Evolutionary conservation across 92 coral and sea anemone species (phyloP), one percentile per base, ranked within the genome.

Genomic region (Meandrina meandrites): DNA sequence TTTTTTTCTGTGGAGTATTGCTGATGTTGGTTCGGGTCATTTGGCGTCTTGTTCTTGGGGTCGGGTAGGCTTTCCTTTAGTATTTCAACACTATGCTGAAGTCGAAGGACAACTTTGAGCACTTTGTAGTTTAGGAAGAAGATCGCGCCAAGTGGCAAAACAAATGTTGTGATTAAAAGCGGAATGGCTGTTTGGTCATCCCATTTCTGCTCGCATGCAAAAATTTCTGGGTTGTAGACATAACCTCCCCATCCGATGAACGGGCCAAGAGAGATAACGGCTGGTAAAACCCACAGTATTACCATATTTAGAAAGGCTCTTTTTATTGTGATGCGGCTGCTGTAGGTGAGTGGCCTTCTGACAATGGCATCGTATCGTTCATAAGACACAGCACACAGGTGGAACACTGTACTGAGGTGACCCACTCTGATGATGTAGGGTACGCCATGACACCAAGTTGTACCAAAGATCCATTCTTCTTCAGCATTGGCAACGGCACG

Each of bases 201-300:
- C 82, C 42, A 79, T 10, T 35, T 32, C 68, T 53, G 69, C 40
- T 30, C 69, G 69, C 82, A 79, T 17, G 70, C 68, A 16, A 79
- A 54, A 27, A 79, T 53, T 1, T 51, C 47, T 17, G 68, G 69
- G 74, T 60, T n/a, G 56, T 80, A 60, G 0, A 34, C 73, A 15
- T 15, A 80, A 32, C 9, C 84, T 80, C 84, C 84, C 50, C 53
- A 80, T n/a, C 73, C 84, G 37, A 80, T 15, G 35, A 80, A 62
- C 28, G 74, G 54, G 10, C 74, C 84, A 15, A 37, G 32, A 11
- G 74, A 80, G 54, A 80, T 10, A 24, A 37, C 56, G 34, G 30
- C 53, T 37, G 84, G 84, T n/a, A 62, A 8, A 6, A 58, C 10
- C 84, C 84, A 80, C 32, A 80, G 32, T 5, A 80, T 11, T 4